Base-by-base conservation (phyloP, 2,888 invertebrate genomes). In the Galerucella calmariensis region DNA sequence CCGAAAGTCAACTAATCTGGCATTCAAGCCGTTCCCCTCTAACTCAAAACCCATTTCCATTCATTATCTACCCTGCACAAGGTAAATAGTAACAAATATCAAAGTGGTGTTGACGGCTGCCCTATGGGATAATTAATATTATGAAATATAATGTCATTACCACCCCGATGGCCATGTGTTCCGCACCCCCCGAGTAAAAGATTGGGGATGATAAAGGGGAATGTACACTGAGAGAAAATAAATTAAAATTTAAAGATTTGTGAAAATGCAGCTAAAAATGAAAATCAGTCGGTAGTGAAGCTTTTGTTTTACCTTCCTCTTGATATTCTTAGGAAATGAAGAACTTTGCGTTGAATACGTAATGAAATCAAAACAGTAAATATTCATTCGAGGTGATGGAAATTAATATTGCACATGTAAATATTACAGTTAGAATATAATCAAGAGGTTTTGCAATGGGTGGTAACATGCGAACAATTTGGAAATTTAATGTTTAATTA, bases 141-240 rank as follows among this genome's bases (percentile, higher is more conserved):
- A 81, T 85, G 83, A 85, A 84, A 84, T 85, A 85, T 84, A 81
- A 81, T 82, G 83, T 84, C 85, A 84, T 85, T 84, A 85, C 82
- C 85, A 85, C 83, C 83, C 82, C 74, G 20, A 20, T 65, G 81
- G 83, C 84, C 84, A 84, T 85, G 85, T 85, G 85, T 83, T 84
- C 80, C 79, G 78, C 79, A 81, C 79, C 80, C 79, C 78, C 77
- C 80, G 61, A 56, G 16, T 66, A 58, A 24, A 53, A 44, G 44
- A 20, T 56, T 65, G 71, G 69, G 48, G 69, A 41, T 11, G 14
- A 20, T 46, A 41, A 16, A 20, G 67, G 74, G 63, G 12, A 73
- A 65, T 67, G 73, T 75, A 74, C 69, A 69, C 62, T 69, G n/a
- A 69, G 20, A 67, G 72, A 77, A 77, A 75, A 76, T 24, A 10